Percentiles rank a stretch among this genome's conserved stretches.
phyloP scores from a whole-genome alignment of 2,113 vertebrate genomes.

The Scortum barcoo region DNA sequence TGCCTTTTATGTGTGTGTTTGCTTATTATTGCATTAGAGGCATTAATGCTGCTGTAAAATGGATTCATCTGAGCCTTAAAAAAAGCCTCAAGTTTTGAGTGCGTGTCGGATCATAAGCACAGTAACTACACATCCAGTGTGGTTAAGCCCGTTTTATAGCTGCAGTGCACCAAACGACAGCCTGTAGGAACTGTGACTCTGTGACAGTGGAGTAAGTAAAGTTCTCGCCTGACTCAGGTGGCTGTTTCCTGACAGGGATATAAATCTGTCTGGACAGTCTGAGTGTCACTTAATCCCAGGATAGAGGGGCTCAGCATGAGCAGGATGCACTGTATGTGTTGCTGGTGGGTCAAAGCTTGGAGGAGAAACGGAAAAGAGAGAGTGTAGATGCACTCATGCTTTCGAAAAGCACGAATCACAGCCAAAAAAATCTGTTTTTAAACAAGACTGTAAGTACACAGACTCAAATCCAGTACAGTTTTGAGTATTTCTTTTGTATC shows the following conservation, averaged over 20 bases:
- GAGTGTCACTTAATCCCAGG: slow-evolving; percentile 59
- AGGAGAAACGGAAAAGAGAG: neutral
- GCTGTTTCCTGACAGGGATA: slow-evolving; percentile 38
- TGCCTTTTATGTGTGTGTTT: slow-evolving; percentile 39
- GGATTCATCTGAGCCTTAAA: slow-evolving; percentile 38
- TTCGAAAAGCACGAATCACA: neutral
- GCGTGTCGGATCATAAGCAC: slow-evolving; percentile 29
- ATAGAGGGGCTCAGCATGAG: slow-evolving; percentile 56
- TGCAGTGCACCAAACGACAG: slow-evolving; percentile 4
- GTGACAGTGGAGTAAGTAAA: slow-evolving; percentile 21
- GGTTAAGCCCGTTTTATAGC: slow-evolving; percentile 2
- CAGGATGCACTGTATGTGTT: slow-evolving; percentile 29
- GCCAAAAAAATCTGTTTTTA: neutral
- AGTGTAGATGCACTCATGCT: slow-evolving; percentile 4
- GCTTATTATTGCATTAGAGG: slow-evolving; percentile 47
- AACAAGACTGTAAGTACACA: neutral
- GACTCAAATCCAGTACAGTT: neutral
- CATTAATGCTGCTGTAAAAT: slow-evolving; percentile 46
- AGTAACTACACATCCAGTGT: slow-evolving; percentile 12
- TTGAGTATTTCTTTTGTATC: neutral
- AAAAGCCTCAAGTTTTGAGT: slow-evolving; percentile 50
- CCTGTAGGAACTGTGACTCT: slow-evolving; percentile 5
- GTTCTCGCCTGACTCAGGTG: slow-evolving; percentile 34
- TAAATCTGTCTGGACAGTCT: slow-evolving; percentile 57
- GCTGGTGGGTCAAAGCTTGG: slow-evolving; percentile 23